Conservation (phyloP, 2,888 invertebrate genomes). For the Opisthograptis luteolata region DNA sequence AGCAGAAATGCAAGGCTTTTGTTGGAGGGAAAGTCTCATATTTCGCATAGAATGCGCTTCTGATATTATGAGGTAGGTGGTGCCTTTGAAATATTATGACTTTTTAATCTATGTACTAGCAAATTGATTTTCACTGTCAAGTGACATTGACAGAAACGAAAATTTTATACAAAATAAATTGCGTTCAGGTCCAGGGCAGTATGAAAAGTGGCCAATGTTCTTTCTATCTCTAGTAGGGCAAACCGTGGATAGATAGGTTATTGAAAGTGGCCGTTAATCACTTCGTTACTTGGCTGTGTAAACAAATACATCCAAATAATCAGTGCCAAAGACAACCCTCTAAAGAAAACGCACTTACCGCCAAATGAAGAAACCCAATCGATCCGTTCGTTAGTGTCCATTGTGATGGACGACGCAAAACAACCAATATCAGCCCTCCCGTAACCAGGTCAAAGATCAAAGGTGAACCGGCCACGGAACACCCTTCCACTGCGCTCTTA, state of each 20-base stretch:
- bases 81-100: no score
- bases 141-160: no score
- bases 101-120: no score
- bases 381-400: slow-evolving; percentile 6
- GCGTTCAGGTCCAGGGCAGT: no score
- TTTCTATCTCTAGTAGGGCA: no score
- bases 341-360: not conserved
- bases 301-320: no score
- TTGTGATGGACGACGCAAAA: slow-evolving; percentile 17
- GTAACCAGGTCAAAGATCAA: slow-evolving; percentile 19
- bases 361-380: slow-evolving; percentile 5
- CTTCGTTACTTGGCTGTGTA: no score
- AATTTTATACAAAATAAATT: no score
- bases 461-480: not conserved
- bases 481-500: slow-evolving; percentile 1
- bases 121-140: no score
- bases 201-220: no score
- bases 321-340: not conserved
- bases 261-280: no score
- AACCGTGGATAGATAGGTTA: no score
- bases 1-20: not conserved
- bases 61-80: slow-evolving; percentile 5
- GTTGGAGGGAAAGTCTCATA: slow-evolving; percentile 6
- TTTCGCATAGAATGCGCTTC: slow-evolving; percentile 14
- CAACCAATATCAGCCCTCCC: slow-evolving; percentile 10